Conservation (phyloP, 2,888 invertebrate species). For the Nematopogon swammerdamellus region DNA sequence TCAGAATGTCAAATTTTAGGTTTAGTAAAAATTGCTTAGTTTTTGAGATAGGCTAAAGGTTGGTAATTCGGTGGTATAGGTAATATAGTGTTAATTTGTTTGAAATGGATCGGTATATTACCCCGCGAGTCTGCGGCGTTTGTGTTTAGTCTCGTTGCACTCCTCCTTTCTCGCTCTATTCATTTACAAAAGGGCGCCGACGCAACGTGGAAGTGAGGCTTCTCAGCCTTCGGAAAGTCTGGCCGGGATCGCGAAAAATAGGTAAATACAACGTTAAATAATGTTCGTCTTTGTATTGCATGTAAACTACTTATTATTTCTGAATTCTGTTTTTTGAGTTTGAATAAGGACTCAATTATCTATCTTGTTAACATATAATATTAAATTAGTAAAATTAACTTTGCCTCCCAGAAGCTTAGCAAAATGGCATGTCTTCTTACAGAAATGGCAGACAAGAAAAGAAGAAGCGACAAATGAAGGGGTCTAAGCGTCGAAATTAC, state of each 20-base stretch:
- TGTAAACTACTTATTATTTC: background rate
- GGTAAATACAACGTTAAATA: background rate
- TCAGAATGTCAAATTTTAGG: no score
- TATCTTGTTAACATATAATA: background rate
- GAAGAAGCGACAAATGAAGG: slow-evolving; percentile 1
- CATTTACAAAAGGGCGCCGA: background rate
- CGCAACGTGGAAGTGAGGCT: background rate
- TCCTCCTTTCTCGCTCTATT: no score
- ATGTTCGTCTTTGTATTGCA: slow-evolving; percentile 1
- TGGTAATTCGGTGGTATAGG: background rate
- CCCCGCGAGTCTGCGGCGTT: background rate
- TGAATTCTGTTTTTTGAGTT: background rate
- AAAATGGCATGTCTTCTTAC: background rate
- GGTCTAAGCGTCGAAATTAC: slow-evolving; percentile 1
- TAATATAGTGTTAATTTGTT: background rate
- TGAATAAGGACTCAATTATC: background rate
- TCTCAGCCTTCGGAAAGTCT: background rate
- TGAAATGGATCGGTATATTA: background rate
- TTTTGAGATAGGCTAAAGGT: no score
- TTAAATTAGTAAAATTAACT: no score
- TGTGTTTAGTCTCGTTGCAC: no score
- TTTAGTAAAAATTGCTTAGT: no score
- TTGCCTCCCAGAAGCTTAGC: no score
- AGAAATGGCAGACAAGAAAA: background rate
- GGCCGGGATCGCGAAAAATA: slow-evolving; percentile 1